Percentiles rank a stretch among this genome's conserved stretches.
Conservation (phyloP, 2,113 vertebrate species). For the Mirza zaza region DNA sequence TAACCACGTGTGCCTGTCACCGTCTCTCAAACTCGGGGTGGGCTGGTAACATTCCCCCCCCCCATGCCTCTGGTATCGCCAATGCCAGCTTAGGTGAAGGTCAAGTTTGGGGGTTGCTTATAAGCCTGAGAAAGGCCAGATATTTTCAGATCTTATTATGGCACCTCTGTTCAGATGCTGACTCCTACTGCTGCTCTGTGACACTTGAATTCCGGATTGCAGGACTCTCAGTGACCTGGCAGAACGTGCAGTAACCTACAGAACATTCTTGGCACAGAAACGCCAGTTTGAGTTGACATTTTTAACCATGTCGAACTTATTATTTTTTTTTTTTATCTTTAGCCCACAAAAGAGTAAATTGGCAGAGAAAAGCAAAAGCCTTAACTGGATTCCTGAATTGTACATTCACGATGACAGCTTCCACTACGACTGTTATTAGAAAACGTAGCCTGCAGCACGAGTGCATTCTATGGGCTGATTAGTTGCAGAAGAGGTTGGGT, state of each 20-base stretch:
- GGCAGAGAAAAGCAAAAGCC: neutral
- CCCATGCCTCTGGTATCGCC: neutral
- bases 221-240: neutral
- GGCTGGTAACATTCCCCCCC: neutral
- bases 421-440: neutral
- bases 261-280: neutral
- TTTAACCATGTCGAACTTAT: neutral
- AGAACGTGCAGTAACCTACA: neutral
- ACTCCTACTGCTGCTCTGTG: too few species aligned
- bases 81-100: neutral
- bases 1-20: accelerated
- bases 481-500: neutral
- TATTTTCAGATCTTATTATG: neutral
- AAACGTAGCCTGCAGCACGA: neutral
- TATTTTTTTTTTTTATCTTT: neutral
- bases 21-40: neutral
- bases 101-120: neutral
- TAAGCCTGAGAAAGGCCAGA: neutral
- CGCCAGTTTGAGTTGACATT: neutral
- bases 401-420: neutral
- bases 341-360: neutral
- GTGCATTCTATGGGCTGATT: neutral
- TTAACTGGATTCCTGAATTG: neutral
- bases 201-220: neutral
- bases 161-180: neutral